Conservation (phyloP, 2,888 invertebrate species). For the Polyommatus iphigenia region DNA sequence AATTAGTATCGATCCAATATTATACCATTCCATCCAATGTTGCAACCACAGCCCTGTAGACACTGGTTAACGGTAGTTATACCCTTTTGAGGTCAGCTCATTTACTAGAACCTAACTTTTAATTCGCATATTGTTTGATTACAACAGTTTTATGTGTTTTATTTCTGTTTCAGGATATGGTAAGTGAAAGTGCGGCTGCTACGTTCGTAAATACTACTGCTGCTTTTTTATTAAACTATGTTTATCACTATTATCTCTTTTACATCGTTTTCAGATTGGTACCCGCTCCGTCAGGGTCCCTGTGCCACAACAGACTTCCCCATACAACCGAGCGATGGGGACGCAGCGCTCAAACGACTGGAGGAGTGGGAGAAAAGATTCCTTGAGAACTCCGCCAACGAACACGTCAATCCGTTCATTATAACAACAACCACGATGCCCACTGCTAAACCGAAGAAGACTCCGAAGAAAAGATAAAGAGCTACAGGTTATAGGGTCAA, state of each 20-base stretch:
- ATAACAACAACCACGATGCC: neutral
- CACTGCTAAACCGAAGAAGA: neutral
- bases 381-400: neutral
- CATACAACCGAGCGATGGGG: conserved; percentile 9
- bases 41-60: too few species aligned
- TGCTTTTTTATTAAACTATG: too few species aligned
- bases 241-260: neutral
- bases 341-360: neutral
- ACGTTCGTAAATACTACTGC: too few species aligned
- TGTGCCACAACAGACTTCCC: conserved; percentile 27
- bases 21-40: too few species aligned
- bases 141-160: neutral
- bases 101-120: too few species aligned
- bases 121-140: neutral
- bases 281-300: conserved; percentile 31
- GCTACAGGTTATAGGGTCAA: too few species aligned
- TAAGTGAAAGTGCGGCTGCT: conserved; percentile 23
- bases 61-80: too few species aligned
- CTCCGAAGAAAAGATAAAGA: neutral
- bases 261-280: conserved; percentile 34
- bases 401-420: neutral
- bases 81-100: too few species aligned
- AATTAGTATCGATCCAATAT: too few species aligned
- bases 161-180: conserved; percentile 32
- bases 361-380: conserved; percentile 15